Evolutionary conservation across 2,888 invertebrate genomes (phyloP), one percentile per base, ranked within the genome.

Genomic region (Lepidocyrtoides sp.): DNA sequence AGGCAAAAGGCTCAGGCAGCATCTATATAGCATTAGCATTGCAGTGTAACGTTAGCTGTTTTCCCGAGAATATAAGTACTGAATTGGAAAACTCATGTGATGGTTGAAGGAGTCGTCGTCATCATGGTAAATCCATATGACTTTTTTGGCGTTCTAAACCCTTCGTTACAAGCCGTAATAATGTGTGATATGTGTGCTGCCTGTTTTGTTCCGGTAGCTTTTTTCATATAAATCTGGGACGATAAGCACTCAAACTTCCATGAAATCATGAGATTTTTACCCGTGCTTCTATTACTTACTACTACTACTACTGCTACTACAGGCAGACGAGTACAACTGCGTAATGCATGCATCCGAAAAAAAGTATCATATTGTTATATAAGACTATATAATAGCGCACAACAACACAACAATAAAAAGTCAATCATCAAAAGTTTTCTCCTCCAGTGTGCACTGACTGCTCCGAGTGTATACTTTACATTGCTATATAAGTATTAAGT

Each of bases 401-500:
- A 17, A 2, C 5, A 51, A n/a, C n/a, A n/a, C 26, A 60, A 60
- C 14, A 60, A 60, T 20, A 60, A 60, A 60, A 60, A 60, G 26
- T 60, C 60, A 60, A 20, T 60, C 60, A 23, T 26, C 26, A 60
- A 23, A 60, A 26, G 23, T 23, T 29, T 29, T 23, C 12, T 32
- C 7, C 32, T n/a, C 10, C n/a, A 41, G 36, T 41, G 63, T 66
- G 32, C 63, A 14, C 69, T 69, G 41, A 41, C 69, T 69, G 20
- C 3, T 41, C 26, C 26, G 12, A 66, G 0, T 69, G 69, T 23
- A 26, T 72, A 23, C 44, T 44, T 72, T 48, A n/a, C 20, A 14
- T 48, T 17, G 72, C 23, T 72, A 72, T 44, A 72, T n/a, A n/a
- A n/a, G n/a, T n/a, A n/a, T n/a, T n/a, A n/a, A 72, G 44, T 26